Percentiles rank a stretch among this genome's conserved stretches.
These are phyloP conservation scores for Melanophora roralis DNA, from an alignment of 2,888 invertebrate genomes.

Conservation along the genomic window DNA sequence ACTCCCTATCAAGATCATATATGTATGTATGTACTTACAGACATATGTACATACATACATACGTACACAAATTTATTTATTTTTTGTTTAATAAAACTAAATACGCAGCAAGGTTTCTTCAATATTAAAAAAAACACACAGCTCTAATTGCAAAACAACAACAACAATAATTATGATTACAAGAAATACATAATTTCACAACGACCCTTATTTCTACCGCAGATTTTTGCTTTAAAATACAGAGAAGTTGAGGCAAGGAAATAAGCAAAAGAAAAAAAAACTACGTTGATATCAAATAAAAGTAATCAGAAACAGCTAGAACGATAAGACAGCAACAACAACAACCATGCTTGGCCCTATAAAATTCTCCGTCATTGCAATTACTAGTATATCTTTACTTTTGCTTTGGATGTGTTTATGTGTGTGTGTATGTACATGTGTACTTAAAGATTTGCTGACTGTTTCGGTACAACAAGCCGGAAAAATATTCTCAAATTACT, in stretches of 20 bases:
- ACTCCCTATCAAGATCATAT: conserved; percentile 56
- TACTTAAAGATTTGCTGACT: conserved; percentile 47
- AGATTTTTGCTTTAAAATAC: conserved; percentile 4
- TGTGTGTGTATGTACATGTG: background rate
- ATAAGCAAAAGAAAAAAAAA: background rate
- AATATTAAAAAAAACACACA: conserved; percentile 15
- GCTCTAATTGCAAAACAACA: conserved; percentile 61
- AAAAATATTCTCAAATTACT: conserved; percentile 62
- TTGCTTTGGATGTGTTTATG: background rate
- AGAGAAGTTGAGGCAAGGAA: background rate
- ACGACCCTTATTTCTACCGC: conserved; percentile 52
- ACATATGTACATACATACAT: too few relatives aligned
- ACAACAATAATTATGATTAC: conserved; percentile 44
- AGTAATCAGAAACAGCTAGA: conserved; percentile 53
- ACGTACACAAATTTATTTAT: too few relatives aligned
- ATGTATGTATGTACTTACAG: background rate
- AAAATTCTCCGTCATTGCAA: conserved; percentile 38
- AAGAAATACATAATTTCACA: conserved; percentile 36
- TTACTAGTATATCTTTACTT: conserved; percentile 45
- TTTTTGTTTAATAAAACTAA: conserved; percentile 16
- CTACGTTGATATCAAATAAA: conserved; percentile 49
- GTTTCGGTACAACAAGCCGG: conserved; percentile 56
- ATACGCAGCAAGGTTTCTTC: conserved; percentile 54
- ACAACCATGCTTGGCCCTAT: conserved; percentile 15
- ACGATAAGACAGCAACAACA: conserved; percentile 15